Conservation (phyloP, 2,888 invertebrate species). For the Prenolepis imparis region DNA sequence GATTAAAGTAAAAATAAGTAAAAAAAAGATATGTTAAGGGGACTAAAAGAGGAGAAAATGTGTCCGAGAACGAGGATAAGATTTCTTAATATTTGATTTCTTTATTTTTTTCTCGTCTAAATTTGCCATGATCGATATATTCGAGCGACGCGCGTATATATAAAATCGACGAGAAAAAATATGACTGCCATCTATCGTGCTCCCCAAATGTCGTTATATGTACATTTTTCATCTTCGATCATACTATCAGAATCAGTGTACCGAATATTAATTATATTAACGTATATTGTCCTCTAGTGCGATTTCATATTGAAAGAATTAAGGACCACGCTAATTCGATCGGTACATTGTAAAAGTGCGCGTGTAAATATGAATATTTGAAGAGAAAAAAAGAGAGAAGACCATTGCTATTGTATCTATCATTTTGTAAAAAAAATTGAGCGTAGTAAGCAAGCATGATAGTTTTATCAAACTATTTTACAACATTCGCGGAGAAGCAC, state of each 20-base stretch:
- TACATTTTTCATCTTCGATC: constrained; percentile 29
- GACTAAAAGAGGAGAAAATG: constrained; percentile 2
- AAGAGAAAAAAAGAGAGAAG: background rate
- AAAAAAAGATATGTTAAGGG: background rate
- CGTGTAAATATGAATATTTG: constrained; percentile 22
- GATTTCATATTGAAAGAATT: background rate
- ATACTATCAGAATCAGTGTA: background rate
- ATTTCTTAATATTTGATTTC: constrained; percentile 4
- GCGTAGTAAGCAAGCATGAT: background rate
- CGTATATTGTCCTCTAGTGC: constrained; percentile 7
- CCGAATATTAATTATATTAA: constrained; percentile 33
- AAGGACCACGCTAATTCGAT: constrained; percentile 29
- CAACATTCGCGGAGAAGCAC: constrained; percentile 9
- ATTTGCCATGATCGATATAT: constrained; percentile 36
- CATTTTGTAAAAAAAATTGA: constrained; percentile 29
- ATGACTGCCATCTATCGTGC: constrained; percentile 23
- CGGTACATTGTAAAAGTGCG: background rate
- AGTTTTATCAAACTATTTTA: constrained; percentile 17
- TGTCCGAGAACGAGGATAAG: constrained; percentile 11
- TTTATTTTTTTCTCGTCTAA: constrained; percentile 1
- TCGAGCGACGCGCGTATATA: background rate
- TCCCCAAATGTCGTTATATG: constrained; percentile 11
- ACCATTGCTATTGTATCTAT: background rate
- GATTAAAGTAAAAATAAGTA: constrained; percentile 21
- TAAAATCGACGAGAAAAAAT: constrained; percentile 26